Conservation (phyloP, 2,113 vertebrate genomes). For the Steatornis caripensis region DNA sequence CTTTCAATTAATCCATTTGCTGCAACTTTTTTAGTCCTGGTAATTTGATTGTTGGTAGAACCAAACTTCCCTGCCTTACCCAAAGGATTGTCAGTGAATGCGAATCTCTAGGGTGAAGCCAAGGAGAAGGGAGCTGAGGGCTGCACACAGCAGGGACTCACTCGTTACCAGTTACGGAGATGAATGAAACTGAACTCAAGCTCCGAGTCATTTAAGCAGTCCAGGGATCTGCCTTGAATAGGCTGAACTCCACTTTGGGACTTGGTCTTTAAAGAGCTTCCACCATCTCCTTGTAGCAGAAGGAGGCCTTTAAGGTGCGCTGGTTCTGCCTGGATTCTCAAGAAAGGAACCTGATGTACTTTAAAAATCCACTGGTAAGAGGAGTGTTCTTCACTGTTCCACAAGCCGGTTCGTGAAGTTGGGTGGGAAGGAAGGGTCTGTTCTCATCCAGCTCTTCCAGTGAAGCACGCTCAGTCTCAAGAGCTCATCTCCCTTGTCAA, state of each 20-base stretch:
- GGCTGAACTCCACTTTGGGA: not conserved
- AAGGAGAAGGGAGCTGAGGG: not conserved
- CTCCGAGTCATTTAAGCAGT: not conserved
- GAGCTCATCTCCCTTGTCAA: not conserved
- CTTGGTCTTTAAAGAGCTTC: not conserved
- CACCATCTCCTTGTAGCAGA: constrained; percentile 76
- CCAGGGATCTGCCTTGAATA: not conserved
- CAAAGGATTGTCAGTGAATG: not conserved
- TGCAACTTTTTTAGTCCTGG: not conserved
- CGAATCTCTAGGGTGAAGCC: not conserved
- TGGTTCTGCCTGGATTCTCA: constrained; percentile 91
- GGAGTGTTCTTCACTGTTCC: not conserved
- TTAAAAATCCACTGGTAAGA: constrained; percentile 88
- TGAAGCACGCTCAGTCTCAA: not conserved
- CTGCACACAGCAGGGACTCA: not conserved
- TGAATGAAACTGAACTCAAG: not conserved
- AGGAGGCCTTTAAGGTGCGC: constrained; percentile 85
- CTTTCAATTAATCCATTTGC: not conserved
- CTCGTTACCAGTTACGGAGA: fast-evolving
- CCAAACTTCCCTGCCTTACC: not conserved
- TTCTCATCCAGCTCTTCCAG: not conserved
- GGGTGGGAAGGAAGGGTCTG: not conserved
- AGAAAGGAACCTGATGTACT: constrained; percentile 87
- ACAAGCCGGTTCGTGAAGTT: not conserved
- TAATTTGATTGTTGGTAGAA: not conserved